A percentile compares a stretch with the other conserved stretches of the same genome.
phyloP scores from a whole-genome alignment of 2,888 invertebrate species.

The Cacoxenus indagator region DNA sequence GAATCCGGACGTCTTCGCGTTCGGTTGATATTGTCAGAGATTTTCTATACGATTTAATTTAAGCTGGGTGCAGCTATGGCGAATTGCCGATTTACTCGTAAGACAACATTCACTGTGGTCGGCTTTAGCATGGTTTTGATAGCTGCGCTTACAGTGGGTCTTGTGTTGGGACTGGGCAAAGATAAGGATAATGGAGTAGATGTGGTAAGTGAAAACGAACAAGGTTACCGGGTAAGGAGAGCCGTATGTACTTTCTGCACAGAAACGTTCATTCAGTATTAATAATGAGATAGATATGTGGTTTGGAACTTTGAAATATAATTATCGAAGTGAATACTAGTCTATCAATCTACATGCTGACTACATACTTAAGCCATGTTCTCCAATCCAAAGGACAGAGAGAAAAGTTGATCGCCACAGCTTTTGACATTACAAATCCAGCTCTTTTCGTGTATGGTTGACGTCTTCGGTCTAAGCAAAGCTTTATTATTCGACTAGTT shows the following conservation, averaged over 20 bases:
- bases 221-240: too few species aligned
- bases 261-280: conserved; percentile 67
- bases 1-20: too few species aligned
- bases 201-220: neutral
- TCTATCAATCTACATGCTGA: neutral
- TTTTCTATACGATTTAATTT: too few species aligned
- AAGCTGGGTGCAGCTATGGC: too few species aligned
- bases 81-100: neutral
- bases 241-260: conserved; percentile 36
- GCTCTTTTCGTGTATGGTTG: neutral
- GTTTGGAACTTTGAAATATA: too few species aligned
- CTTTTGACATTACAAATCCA: neutral
- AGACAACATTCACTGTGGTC: neutral
- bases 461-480: neutral
- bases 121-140: neutral
- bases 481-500: neutral
- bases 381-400: neutral
- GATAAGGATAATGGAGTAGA: neutral
- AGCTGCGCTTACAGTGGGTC: neutral
- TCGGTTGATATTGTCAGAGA: too few species aligned
- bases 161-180: neutral
- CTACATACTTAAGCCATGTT: neutral
- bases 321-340: too few species aligned
- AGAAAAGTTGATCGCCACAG: neutral
- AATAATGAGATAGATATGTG: conserved; percentile 75